Percentiles rank a stretch among this genome's conserved stretches.
phyloP scores from a whole-genome alignment of 2,888 invertebrate species.

The Nephrotoma guestfalica region DNA sequence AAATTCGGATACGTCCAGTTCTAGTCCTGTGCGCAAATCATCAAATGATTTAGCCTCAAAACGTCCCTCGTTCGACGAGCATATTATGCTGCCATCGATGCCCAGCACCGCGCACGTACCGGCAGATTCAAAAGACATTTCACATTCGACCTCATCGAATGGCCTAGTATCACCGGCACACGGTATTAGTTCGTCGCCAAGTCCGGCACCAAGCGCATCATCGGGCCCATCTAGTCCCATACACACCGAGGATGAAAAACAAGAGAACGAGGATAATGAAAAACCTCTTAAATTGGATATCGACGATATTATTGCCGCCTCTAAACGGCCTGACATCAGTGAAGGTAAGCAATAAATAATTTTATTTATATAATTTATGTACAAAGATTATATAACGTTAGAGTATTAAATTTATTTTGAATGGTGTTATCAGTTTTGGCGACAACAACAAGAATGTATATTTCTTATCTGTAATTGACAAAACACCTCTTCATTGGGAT shows the following conservation, averaged over 20 bases:
- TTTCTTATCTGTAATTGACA: background rate
- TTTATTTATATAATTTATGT: background rate
- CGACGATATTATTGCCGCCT: slow-evolving; percentile 18
- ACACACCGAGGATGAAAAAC: slow-evolving; percentile 36
- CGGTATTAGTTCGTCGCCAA: slow-evolving; percentile 22
- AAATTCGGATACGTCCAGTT: background rate
- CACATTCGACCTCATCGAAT: background rate
- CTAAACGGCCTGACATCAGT: background rate
- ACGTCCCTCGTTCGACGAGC: slow-evolving; percentile 1
- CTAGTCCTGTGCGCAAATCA: slow-evolving; percentile 13
- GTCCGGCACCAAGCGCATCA: slow-evolving; percentile 28
- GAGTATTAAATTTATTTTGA: background rate
- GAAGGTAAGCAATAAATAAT: background rate
- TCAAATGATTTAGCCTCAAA: slow-evolving; percentile 14
- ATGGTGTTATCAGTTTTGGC: background rate
- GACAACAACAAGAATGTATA: background rate
- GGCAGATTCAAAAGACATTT: background rate
- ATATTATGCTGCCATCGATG: background rate
- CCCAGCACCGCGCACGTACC: slow-evolving; percentile 10
- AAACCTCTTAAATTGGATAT: slow-evolving; percentile 24
- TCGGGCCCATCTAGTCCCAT: slow-evolving; percentile 33
- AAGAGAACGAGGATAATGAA: slow-evolving; percentile 41
- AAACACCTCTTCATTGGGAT: background rate
- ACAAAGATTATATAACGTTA: background rate
- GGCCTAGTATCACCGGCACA: slow-evolving; percentile 15